Evolutionary conservation across 2,888 invertebrate species (phyloP), one percentile per base, ranked within the genome.

Genomic region (Tholera decimalis): DNA sequence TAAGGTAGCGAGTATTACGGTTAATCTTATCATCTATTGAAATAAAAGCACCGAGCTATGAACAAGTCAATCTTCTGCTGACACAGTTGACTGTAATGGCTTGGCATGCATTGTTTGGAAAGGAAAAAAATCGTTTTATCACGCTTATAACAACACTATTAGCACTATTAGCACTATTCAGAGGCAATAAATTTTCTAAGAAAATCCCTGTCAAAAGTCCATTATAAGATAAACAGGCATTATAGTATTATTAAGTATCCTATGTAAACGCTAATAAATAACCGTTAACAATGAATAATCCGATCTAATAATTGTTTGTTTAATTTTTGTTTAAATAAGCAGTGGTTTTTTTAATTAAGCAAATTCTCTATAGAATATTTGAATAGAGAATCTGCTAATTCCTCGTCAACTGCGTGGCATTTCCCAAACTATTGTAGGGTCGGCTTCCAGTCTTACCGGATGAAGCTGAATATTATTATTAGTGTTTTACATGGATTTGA

Each of bases 101-200:
- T 20, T 44, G 28, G 49, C 41, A 50, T 33, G 35, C 18, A 51
- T 28, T 41, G 44, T 18, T 41, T n/a, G n/a, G 11, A 56, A 37
- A 3, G 46, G 11, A 66, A 61, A 66, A 64, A 51, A 0, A 33
- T 47, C 24, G 7, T 63, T 56, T 68, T 57, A 56, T 57, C 63
- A 43, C 46, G 50, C 39, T 30, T 58, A 47, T n/a, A n/a, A n/a
- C n/a, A n/a, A n/a, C n/a, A n/a, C n/a, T n/a, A n/a, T n/a, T n/a
- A n/a, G n/a, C n/a, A n/a, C n/a, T n/a, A n/a, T 58, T 39, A 60
- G 39, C 24, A 20, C 28, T 35, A 57, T 70, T 11, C 15, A 22
- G 50, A 44, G n/a, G 56, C 59, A 54, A 69, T 79, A 79, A 72
- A n/a, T 76, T 64, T 60, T 76, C 11, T 18, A 59, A 55, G 50